phyloP scores from a whole-genome alignment of 2,113 vertebrate genomes.

The Mesoclemmys tuberculata region DNA sequence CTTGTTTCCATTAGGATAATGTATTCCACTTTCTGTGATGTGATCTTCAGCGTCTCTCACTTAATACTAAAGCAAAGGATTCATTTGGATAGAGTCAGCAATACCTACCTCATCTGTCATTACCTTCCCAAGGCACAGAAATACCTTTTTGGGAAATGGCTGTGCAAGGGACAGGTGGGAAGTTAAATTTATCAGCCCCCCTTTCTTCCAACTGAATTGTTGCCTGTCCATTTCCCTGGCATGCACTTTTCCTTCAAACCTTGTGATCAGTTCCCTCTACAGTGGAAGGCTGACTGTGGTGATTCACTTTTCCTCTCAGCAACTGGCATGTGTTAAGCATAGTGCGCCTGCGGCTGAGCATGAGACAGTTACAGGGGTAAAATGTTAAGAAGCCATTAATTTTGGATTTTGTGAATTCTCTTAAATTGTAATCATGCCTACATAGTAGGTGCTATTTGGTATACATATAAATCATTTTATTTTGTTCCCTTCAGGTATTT shows the following conservation, averaged over 20 bases:
- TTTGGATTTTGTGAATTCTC: neutral
- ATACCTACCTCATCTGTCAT: neutral
- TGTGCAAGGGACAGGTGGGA: neutral
- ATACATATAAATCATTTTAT: neutral
- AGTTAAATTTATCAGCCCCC: neutral
- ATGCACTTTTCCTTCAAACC: neutral
- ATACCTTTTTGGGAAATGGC: neutral
- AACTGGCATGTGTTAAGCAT: neutral
- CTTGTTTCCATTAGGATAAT: neutral
- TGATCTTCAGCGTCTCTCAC: neutral
- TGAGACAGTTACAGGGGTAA: accelerated
- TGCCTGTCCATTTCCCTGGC: neutral
- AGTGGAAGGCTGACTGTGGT: neutral
- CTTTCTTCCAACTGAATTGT: neutral
- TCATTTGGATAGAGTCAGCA: conserved; percentile 9
- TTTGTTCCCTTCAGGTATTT: conserved; percentile 78
- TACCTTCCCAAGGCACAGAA: neutral
- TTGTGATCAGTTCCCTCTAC: neutral
- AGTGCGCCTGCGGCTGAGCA: neutral
- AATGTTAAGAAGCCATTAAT: neutral
- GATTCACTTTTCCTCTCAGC: neutral
- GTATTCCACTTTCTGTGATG: neutral
- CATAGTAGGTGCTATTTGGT: neutral
- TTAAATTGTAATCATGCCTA: neutral
- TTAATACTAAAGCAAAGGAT: neutral